Conservation (phyloP, 2,888 invertebrate species). For the Aricia artaxerxes region DNA sequence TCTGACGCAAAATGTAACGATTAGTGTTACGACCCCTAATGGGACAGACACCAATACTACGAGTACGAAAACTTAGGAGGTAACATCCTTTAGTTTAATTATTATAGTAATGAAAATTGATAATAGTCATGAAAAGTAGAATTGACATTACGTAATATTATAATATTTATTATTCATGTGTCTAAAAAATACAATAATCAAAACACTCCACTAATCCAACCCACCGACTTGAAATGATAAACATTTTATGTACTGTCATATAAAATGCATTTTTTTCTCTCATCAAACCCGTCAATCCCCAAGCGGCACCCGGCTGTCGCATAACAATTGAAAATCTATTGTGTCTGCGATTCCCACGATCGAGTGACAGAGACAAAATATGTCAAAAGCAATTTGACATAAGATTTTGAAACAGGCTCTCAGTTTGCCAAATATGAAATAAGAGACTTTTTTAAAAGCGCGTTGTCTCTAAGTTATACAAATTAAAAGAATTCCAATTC, state of each 20-base stretch:
- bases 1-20: background rate
- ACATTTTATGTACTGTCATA: too few species aligned
- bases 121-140: background rate
- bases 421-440: too few species aligned
- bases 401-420: too few species aligned
- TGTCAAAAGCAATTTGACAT: too few species aligned
- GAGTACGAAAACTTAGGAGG: slow-evolving; percentile 9
- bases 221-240: background rate
- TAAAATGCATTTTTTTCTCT: background rate
- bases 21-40: slow-evolving; percentile 5
- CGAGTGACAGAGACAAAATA: too few species aligned
- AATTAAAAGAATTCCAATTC: too few species aligned
- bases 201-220: background rate
- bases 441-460: too few species aligned
- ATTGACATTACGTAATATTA: background rate
- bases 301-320: too few species aligned
- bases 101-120: background rate
- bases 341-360: too few species aligned
- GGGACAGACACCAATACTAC: background rate
- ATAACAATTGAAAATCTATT: too few species aligned
- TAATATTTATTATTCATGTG: background rate
- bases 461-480: too few species aligned
- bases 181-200: background rate
- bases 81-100: background rate
- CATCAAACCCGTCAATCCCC: background rate